Evolutionary conservation across 2,888 invertebrate species (phyloP), one percentile per base, ranked within the genome.

Genomic region (Xanthostigma xanthostigma): DNA sequence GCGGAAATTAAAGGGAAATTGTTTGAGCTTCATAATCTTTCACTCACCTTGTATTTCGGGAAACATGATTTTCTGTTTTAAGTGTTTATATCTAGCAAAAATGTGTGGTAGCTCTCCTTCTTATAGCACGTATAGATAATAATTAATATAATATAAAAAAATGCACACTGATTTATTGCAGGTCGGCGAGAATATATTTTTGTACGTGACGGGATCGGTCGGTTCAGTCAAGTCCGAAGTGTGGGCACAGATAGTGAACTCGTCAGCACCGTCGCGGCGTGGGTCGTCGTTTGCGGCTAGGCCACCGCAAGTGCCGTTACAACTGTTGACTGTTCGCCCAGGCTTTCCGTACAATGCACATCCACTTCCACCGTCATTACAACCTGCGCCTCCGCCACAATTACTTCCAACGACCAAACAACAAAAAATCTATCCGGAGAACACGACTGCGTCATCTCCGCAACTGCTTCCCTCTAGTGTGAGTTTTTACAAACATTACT

Each of bases 221-320:
- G 83, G 83, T 6, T 71, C 72, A 8, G 74, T 79, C 2, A 83
- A 83, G 64, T 75, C 71, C 44, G 81, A 81, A 64, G 79, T 82
- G n/a, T 76, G 70, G 60, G 80, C 78, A 10, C 74, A 76, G 56
- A 78, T 84, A 54, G 62, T 70, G 44, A 70, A 71, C 55, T 59
- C 67, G 37, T 61, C 64, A 48, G 46, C 49, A 12, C 64, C 63
- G 50, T 58, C 60, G 17, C 14, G 34, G 11, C 12, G 4, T n/a
- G 34, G 17, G 36, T 33, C 9, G 36, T 41, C 45, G 27, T 35
- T 8, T 42, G 36, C 5, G 0, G 5, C 36, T 41, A 36, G 44
- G 5, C 27, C 17, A 14, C 33, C 12, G 35, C 33, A 27, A 27
- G 27, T 27, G 6, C 27, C 27, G 27, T 13, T 36, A 17, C 53